Conservation (phyloP, 2,113 vertebrate genomes). For the Corynorhinus townsendii region DNA sequence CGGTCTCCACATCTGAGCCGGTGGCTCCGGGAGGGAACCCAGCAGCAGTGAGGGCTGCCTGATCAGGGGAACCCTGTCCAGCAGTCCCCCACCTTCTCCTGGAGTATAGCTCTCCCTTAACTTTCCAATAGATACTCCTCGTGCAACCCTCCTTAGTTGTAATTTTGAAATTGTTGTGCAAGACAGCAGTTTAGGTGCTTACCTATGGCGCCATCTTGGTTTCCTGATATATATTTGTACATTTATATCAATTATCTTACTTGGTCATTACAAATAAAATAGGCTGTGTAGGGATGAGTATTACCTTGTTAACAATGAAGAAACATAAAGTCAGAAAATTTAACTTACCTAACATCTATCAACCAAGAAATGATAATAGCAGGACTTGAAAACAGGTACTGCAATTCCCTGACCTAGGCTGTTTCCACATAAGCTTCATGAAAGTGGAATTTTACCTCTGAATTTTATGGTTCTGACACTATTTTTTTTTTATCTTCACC, state of each 20-base stretch:
- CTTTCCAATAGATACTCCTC: no score
- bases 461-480: background rate
- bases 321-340: background rate
- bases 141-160: no score
- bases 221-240: conserved; percentile 18
- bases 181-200: no score
- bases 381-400: background rate
- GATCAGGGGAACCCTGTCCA: no score
- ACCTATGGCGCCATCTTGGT: no score
- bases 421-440: background rate
- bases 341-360: background rate
- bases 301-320: background rate
- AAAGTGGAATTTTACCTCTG: background rate
- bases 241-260: background rate
- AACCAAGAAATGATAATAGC: background rate
- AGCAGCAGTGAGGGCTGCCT: no score
- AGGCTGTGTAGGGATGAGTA: background rate
- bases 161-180: no score
- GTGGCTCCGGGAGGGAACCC: no score
- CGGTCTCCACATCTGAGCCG: no score
- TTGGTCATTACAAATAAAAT: background rate
- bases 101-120: no score
- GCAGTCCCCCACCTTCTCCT: no score
- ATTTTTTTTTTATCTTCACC: background rate
- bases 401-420: background rate